A percentile compares a stretch with the other conserved stretches of the same genome.
phyloP scores from a whole-genome alignment of 1,140 invertebrate species.

The Heliconius eleuchia region DNA sequence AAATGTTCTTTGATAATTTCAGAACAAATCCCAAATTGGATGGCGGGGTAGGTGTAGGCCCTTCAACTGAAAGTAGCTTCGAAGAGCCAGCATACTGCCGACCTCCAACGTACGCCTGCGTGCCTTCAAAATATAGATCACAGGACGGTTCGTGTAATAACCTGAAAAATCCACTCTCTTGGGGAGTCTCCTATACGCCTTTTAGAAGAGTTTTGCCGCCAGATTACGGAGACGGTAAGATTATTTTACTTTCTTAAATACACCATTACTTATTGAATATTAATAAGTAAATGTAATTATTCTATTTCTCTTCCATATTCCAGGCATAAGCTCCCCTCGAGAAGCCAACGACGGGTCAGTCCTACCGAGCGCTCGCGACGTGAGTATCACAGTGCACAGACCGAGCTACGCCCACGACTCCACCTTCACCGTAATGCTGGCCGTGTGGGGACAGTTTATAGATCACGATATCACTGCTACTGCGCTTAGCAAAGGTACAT shows the following conservation, averaged over 20 bases:
- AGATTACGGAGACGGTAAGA: constrained; percentile 88
- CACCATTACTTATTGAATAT: too few species aligned
- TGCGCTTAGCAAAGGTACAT: constrained; percentile 83
- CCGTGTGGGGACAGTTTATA: constrained; percentile 97
- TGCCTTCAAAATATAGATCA: constrained; percentile 83
- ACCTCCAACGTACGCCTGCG: constrained; percentile 49
- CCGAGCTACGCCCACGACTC: constrained; percentile 87
- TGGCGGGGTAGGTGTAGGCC: constrained; percentile 81
- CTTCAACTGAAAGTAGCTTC: constrained; percentile 74
- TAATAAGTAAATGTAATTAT: too few species aligned
- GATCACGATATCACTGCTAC: constrained; percentile 97
- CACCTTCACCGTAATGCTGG: constrained; percentile 90
- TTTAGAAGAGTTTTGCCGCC: constrained; percentile 87
- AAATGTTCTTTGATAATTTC: constrained; percentile 28
- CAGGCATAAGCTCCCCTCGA: constrained; percentile 87
- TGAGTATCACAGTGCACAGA: constrained; percentile 88
- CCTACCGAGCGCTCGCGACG: constrained; percentile 87
- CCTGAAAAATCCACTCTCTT: constrained; percentile 83
- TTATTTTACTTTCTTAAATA: not conserved
- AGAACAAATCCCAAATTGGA: constrained; percentile 44
- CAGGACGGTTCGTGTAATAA: constrained; percentile 93
- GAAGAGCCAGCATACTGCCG: constrained; percentile 61
- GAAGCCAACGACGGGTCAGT: constrained; percentile 76
- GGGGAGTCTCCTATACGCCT: constrained; percentile 88
- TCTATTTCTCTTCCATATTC: too few species aligned